These are phyloP conservation scores for Alcedo quadribrachys DNA, from an alignment of 2,797 vertebrate species.

Conservation along the genomic window DNA sequence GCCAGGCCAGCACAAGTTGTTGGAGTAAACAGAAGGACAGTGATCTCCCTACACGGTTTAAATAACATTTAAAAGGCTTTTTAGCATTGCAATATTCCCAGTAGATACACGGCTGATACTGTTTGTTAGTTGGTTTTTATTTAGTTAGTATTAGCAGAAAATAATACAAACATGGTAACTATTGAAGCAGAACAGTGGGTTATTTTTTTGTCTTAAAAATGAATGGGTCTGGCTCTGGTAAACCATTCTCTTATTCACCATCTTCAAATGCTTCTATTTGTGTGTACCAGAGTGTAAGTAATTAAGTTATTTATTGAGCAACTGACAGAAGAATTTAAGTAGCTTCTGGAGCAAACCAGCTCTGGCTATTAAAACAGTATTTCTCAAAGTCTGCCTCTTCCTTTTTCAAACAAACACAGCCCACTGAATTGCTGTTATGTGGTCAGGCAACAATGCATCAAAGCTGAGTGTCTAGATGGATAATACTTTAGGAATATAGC, in stretches of 20 bases:
- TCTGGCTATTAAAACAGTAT: not conserved
- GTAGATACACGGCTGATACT: not conserved
- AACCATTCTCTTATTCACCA: constrained; percentile 36
- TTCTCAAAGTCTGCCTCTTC: not conserved
- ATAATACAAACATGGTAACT: not conserved
- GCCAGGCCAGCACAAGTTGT: not conserved
- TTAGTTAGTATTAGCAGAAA: not conserved
- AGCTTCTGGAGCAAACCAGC: not conserved
- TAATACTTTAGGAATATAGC: not conserved
- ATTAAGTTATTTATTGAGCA: constrained; percentile 65
- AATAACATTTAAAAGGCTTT: not conserved
- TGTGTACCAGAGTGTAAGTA: constrained; percentile 44
- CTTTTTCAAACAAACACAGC: not conserved
- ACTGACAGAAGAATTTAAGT: constrained; percentile 33
- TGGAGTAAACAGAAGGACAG: not conserved
- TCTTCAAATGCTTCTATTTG: constrained; percentile 41
- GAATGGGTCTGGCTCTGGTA: not conserved
- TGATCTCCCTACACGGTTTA: not conserved
- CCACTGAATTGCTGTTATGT: not conserved
- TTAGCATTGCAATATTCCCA: not conserved
- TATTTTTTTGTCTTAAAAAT: constrained; percentile 24
- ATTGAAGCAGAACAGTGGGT: not conserved
- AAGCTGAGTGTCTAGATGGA: not conserved
- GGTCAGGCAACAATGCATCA: not conserved
- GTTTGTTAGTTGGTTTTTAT: not conserved